These are phyloP conservation scores for Listronotus oregonensis DNA, from an alignment of 1,140 invertebrate species.

Conservation along the genomic window DNA sequence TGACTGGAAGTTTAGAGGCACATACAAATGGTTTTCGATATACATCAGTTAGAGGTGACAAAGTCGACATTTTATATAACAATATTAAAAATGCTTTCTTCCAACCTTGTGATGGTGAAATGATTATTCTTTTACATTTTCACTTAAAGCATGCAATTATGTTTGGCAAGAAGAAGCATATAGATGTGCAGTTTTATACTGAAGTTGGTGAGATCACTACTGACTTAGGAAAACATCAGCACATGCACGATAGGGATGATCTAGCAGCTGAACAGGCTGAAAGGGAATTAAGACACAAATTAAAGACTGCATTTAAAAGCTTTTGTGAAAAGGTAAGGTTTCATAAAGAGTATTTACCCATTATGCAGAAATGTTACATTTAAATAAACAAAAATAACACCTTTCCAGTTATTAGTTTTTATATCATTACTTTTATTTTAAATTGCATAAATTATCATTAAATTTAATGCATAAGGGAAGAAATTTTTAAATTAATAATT, in stretches of 20 bases:
- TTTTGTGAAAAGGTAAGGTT: constrained; percentile 88
- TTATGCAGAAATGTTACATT: too few species aligned
- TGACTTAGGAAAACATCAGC: constrained; percentile 98
- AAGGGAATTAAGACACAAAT: constrained; percentile 91
- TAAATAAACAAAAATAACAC: too few species aligned
- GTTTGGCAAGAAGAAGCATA: constrained; percentile 99
- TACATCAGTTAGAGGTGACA: constrained; percentile 96
- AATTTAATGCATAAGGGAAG: too few species aligned
- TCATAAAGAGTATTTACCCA: too few species aligned
- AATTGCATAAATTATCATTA: too few species aligned
- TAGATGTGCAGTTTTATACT: constrained; percentile 99
- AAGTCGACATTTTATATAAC: constrained; percentile 99
- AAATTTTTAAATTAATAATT: too few species aligned
- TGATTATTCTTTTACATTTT: constrained; percentile 99
- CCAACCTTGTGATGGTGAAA: constrained; percentile 99
- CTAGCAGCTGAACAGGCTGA: constrained; percentile 98
- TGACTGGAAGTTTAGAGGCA: constrained; percentile 93
- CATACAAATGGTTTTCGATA: constrained; percentile 98
- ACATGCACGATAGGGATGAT: constrained; percentile 99
- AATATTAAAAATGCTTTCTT: constrained; percentile 99
- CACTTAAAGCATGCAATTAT: constrained; percentile 98
- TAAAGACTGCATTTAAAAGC: constrained; percentile 97
- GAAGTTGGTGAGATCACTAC: constrained; percentile 99
- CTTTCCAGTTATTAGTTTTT: too few species aligned
- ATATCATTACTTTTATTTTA: too few species aligned